These are phyloP conservation scores for Heliconius eleuchia DNA, from an alignment of 1,140 invertebrate genomes.

Conservation along the genomic window DNA sequence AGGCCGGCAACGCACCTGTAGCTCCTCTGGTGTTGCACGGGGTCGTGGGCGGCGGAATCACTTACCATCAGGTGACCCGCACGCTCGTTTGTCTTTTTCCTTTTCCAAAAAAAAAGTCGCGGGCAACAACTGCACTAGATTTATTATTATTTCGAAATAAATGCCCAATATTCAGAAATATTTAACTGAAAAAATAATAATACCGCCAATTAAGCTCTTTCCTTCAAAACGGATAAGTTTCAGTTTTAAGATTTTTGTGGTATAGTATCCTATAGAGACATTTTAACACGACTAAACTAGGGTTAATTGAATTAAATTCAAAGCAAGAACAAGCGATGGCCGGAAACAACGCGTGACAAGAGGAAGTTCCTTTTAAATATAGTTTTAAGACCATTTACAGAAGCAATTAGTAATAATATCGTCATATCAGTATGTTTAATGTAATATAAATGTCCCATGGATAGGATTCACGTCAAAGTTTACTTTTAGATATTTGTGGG, in stretches of 20 bases:
- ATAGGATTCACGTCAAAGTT: background rate
- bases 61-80: too few relatives aligned
- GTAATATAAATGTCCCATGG: background rate
- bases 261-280: background rate
- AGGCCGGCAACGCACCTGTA: too few relatives aligned
- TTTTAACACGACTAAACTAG: conserved; percentile 29
- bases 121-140: too few relatives aligned
- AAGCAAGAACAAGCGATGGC: conserved; percentile 47
- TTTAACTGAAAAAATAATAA: too few relatives aligned
- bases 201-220: too few relatives aligned
- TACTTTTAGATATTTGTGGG: background rate
- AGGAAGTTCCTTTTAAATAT: conserved; percentile 47
- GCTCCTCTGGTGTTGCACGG: too few relatives aligned
- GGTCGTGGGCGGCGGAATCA: too few relatives aligned
- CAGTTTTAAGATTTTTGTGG: background rate
- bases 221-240: too few relatives aligned
- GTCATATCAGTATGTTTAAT: background rate
- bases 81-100: too few relatives aligned
- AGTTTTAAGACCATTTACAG: conserved; percentile 27
- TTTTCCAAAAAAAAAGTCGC: too few relatives aligned
- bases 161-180: too few relatives aligned
- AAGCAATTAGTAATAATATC: conserved; percentile 5
- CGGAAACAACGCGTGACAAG: conserved; percentile 45
- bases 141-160: too few relatives aligned
- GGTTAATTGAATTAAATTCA: conserved; percentile 57